Evolutionary conservation across 2,113 vertebrate genomes (phyloP), one percentile per base, ranked within the genome.

Genomic region (Podocnemis expansa): DNA sequence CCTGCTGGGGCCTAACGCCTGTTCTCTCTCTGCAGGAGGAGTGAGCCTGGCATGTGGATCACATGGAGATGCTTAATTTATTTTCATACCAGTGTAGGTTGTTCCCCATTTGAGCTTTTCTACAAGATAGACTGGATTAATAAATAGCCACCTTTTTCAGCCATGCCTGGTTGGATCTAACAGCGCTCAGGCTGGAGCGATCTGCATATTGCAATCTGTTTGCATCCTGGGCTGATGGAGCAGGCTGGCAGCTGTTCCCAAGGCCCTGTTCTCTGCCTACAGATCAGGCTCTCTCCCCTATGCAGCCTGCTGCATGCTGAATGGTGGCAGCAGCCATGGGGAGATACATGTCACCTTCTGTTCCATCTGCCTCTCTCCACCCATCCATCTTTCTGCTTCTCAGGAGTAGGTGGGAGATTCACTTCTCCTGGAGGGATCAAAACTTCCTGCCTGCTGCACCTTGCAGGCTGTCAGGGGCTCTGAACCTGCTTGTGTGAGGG

Each of bases 111-210:
- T 5, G 67, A 5, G 75, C n/a, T 85, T 81, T 89, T 76, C 9
- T 70, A 80, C 38, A 52, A 31, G 78, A 67, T 8, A 78, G 55
- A 43, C 6, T 8, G 70, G 27, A 43, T 90, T 85, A 97, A 96
- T 97, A 97, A 97, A 97, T 56, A 19, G 2, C 12, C 80, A 63
- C 11, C 38, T 96, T 89, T 88, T 47, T 82, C 51, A 0, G 0
- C 60, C 87, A 14, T 2, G 0, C 16, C 94, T 90, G n/a, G n/a
- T 70, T 21, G 63, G 63, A 9, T 22, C 63, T 19, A 9, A 19
- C 19, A 22, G 63, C 8, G 1, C 5, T 38, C 8, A 22, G 63
- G n/a, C 19, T 70, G 34, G 34, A 8, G 31, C 34, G 63, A 70
- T 22, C 12, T 60, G 58, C 7, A 16, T 60, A 29, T 60, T 8